Base-by-base conservation (phyloP, 2,797 vertebrate genomes). In the Malurus leucopterus region DNA sequence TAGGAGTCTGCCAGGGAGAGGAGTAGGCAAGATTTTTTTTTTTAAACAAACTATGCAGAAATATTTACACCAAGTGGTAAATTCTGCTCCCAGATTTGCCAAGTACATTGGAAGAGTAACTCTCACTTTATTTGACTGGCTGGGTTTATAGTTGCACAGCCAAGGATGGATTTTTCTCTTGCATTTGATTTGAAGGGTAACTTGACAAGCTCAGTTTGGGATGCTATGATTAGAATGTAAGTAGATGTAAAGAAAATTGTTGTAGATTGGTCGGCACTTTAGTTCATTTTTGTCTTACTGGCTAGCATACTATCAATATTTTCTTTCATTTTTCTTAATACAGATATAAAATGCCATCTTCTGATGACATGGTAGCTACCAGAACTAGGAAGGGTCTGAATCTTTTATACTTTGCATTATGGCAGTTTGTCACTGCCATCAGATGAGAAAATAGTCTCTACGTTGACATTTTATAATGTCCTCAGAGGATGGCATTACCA, bases 1-100 rank as follows among this genome's bases (percentile, higher is more conserved):
- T 82, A 92, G 76, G 77, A 89, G 71, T 77, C 82, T 95, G 91
- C 89, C 95, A 95, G 91, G 44, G 91, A 93, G 44, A 76, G 40
- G 65, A 95, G 61, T 75, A 93, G 83, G 71, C 76, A 88, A 79
- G 82, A 73, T 53, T 64, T 49, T 54, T 19, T 61, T 46, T 90
- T 74, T 69, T 2, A 79, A 93, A 92, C 74, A 93, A 94, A 89
- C 88, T 79, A 75, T 86, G 68, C 80, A 74, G 80, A 95, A 94
- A 93, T 95, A 92, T 95, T 95, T 95, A 94, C 68, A 92, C 38
- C 1, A 0, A 91, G 65, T 88, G 65, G 91, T 91, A 93, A 94
- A 95, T 94, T 84, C 74, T 86, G 44, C 58, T 88, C 78, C 64
- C 24, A 93, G 74, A 77, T 92, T 93, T 92, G 77, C 90, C 92